Base-by-base conservation (phyloP, 2,888 invertebrate species). In the Phorcus lineatus region DNA sequence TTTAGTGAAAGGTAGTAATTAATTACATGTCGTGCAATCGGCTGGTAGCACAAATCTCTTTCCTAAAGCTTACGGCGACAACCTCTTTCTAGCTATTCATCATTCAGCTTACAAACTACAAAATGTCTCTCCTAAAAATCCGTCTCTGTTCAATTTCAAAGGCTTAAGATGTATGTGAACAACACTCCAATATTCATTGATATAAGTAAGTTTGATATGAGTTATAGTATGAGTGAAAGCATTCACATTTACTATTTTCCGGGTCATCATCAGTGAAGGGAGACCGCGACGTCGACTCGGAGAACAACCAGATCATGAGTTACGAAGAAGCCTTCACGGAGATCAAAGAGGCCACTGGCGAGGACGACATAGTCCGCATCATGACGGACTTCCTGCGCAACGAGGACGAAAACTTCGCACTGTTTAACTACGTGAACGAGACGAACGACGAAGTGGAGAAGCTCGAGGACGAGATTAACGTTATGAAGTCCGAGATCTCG, bases 371-470 rank as follows among this genome's bases (percentile, higher is more conserved):
- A n/a, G 88, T 90, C 6, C 88, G 85, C 28, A 91, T 97, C 74
- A 95, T 96, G 11, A 95, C 94, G 2, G 95, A 96, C 91, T 97
- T 96, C 92, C 94, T 95, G 17, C 95, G 96, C 31, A 95, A 96
- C 84, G 97, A 97, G 90, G 96, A 96, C 86, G 96, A 97, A 92
- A 98, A 97, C 79, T 97, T 97, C 91, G 97, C 97, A 0, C 94
- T 97, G 0, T 98, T 97, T 91, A 97, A 96, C 93, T 97, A 97
- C 91, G 96, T 88, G 66, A 97, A 97, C 90, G 97, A 97, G 90
- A 94, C 97, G 74, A 97, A 97, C 92, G 96, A 89, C 67, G 90
- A 92, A 55, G 87, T 89, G 17, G 89, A 88, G 47, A 82, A 79
- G 2, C 83, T 90, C 0, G 81, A 88, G 24, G 88, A 89, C n/a